Evolutionary conservation across 2,797 vertebrate genomes (phyloP).

Genomic region (Alcedo quadribrachys): DNA sequence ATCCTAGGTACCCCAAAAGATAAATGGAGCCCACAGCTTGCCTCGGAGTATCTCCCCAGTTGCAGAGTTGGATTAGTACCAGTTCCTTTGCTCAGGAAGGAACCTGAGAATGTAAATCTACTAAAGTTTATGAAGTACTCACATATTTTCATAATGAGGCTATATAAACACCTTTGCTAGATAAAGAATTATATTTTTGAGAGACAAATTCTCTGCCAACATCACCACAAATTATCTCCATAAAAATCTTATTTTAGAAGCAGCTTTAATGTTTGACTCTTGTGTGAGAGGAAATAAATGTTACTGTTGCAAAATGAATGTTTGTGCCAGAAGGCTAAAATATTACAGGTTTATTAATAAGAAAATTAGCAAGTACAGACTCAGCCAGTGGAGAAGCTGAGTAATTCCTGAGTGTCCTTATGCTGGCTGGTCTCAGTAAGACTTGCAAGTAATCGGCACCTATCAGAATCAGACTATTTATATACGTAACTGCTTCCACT

Average conservation of each 20-base stretch:
- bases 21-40: not conserved
- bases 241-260: constrained; percentile 64
- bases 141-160: not conserved
- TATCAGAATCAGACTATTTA: constrained; percentile 32
- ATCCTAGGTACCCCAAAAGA: not conserved
- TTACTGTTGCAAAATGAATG: constrained; percentile 43
- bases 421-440: not conserved
- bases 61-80: not conserved
- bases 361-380: constrained; percentile 32
- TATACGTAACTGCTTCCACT: constrained; percentile 3
- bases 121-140: not conserved
- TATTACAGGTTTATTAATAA: constrained; percentile 47
- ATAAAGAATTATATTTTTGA: constrained; percentile 40
- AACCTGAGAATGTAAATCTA: not conserved
- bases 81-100: not conserved
- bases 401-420: constrained; percentile 26
- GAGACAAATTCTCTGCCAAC: constrained; percentile 26
- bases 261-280: constrained; percentile 41
- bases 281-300: constrained; percentile 42
- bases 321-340: constrained; percentile 55
- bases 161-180: not conserved
- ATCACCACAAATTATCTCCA: constrained; percentile 9
- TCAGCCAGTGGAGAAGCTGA: not conserved
- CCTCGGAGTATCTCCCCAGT: not conserved
- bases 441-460: constrained; percentile 33